Evolutionary conservation across 2,113 vertebrate genomes (phyloP).

Genomic region (Mormyrus lacerda): DNA sequence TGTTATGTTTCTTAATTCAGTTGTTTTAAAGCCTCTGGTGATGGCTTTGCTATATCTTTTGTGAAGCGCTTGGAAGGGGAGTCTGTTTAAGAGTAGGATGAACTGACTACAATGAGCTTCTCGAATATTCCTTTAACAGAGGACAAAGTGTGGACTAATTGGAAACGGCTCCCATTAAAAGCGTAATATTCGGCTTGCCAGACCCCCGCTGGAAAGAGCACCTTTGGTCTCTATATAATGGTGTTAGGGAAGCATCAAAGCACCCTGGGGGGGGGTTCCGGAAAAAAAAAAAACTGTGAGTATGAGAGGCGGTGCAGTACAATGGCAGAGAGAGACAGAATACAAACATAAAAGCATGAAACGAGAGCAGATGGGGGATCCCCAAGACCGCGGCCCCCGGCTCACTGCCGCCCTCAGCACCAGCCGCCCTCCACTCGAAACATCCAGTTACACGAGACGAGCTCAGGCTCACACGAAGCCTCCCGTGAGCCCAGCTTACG

Average conservation of each 20-base stretch:
- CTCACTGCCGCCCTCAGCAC: neutral
- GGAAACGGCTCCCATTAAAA: neutral
- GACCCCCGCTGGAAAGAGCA: neutral
- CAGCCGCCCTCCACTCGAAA: neutral
- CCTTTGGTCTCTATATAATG: conserved; percentile 12
- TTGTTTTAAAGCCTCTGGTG: neutral
- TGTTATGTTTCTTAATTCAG: neutral
- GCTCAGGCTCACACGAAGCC: neutral
- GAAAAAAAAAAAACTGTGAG: neutral
- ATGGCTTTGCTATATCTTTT: neutral
- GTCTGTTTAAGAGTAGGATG: neutral
- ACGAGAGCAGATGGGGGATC: neutral
- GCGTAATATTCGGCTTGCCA: neutral
- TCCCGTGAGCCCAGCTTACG: conserved; percentile 13
- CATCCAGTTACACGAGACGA: neutral
- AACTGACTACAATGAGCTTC: neutral
- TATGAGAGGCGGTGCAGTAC: neutral
- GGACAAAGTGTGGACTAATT: neutral
- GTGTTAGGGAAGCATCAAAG: neutral
- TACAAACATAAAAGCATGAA: neutral
- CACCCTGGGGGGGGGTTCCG: neutral
- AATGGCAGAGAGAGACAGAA: neutral
- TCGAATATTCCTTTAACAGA: neutral
- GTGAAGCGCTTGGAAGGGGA: neutral
- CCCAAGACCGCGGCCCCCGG: neutral